A percentile compares a stretch with the other conserved stretches of the same genome.
These are phyloP conservation scores for Plectrocnemia conspersa DNA, from an alignment of 1,140 invertebrate genomes.

Conservation along the genomic window DNA sequence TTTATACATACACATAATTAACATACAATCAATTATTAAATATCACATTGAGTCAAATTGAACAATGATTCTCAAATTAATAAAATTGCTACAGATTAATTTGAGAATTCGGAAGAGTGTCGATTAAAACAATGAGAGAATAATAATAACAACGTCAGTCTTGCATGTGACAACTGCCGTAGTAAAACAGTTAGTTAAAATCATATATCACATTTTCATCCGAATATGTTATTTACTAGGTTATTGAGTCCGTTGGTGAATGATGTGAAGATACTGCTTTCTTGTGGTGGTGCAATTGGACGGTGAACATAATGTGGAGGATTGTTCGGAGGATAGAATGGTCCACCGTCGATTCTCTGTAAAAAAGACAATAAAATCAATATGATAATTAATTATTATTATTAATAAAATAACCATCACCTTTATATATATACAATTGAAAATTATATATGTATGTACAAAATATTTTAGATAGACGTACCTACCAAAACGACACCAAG, in stretches of 20 bases:
- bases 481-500: no score
- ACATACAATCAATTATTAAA: not conserved
- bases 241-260: conserved; percentile 72
- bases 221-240: conserved; percentile 69
- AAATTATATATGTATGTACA: no score
- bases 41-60: conserved; percentile 1
- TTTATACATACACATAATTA: not conserved
- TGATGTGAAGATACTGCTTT: conserved; percentile 64
- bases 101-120: no score
- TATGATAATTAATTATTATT: not conserved
- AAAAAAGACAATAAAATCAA: conserved; percentile 22
- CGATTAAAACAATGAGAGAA: no score
- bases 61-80: no score
- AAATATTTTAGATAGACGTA: no score
- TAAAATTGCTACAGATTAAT: no score
- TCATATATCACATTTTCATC: conserved; percentile 53
- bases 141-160: no score
- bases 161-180: no score
- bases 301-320: conserved; percentile 40
- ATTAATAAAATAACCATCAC: not conserved
- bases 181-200: no score
- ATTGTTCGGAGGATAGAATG: conserved; percentile 53
- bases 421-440: no score
- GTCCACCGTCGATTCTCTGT: conserved; percentile 56
- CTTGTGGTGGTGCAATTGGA: conserved; percentile 40